These are phyloP conservation scores for Zaprionus lachaisei DNA, from an alignment of 1,140 invertebrate species.

Conservation along the genomic window DNA sequence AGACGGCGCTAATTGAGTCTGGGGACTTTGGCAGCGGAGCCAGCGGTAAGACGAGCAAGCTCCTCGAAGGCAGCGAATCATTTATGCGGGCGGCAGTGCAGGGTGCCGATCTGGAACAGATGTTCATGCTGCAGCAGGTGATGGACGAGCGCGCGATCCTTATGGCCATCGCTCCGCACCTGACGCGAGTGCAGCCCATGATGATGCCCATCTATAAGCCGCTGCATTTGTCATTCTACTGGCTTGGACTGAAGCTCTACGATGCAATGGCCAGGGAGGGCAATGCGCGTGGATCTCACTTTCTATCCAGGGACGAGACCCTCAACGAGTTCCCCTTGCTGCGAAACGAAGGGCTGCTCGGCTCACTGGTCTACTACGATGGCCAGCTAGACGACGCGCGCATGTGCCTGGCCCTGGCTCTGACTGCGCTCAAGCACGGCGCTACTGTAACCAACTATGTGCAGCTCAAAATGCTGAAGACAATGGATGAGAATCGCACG, in stretches of 20 bases:
- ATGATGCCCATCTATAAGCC: constrained; percentile 61
- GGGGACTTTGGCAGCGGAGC: constrained; percentile 57
- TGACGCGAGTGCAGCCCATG: constrained; percentile 70
- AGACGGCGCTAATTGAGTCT: constrained; percentile 60
- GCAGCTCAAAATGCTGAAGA: constrained; percentile 29
- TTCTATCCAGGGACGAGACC: constrained; percentile 35
- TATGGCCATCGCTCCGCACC: constrained; percentile 59
- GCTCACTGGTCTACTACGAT: constrained; percentile 68
- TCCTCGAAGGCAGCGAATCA: constrained; percentile 55
- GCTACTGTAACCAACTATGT: constrained; percentile 57
- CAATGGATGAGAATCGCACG: not conserved
- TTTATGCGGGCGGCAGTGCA: constrained; percentile 41
- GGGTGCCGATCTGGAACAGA: constrained; percentile 47
- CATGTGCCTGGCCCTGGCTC: constrained; percentile 60
- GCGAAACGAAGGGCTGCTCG: constrained; percentile 39
- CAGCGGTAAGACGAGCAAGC: constrained; percentile 60
- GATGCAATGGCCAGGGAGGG: constrained; percentile 54
- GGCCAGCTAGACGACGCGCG: constrained; percentile 64
- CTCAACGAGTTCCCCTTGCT: constrained; percentile 61
- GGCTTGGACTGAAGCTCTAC: constrained; percentile 63
- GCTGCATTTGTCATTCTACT: constrained; percentile 43
- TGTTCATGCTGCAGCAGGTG: constrained; percentile 53
- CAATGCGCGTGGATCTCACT: constrained; percentile 58
- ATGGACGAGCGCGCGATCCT: constrained; percentile 55
- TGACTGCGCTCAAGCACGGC: constrained; percentile 53